Conservation (phyloP, 2,797 vertebrate species). For the Cheracebus regulus region DNA sequence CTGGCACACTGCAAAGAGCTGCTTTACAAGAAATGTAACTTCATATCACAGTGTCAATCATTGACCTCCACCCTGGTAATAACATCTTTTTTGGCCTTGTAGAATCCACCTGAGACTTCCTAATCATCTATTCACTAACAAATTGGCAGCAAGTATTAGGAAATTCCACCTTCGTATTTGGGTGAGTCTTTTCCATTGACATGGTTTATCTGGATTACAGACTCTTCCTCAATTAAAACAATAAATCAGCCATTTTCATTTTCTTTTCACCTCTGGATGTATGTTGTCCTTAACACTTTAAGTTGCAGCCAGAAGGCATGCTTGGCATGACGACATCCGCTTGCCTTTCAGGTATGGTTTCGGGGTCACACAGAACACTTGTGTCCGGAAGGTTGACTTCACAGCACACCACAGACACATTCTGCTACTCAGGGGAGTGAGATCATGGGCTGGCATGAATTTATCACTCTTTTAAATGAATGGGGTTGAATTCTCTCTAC, state of each 20-base stretch:
- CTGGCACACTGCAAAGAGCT: neutral
- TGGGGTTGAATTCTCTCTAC: constrained; percentile 56
- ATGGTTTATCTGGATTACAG: constrained; percentile 28
- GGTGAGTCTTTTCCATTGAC: neutral
- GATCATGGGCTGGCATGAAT: constrained; percentile 69
- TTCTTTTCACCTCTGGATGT: constrained; percentile 14
- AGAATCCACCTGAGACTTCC: constrained; percentile 43
- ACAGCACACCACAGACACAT: constrained; percentile 10
- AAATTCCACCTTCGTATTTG: constrained; percentile 32
- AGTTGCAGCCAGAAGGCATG: neutral
- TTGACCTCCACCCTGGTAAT: constrained; percentile 25
- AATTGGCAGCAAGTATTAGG: constrained; percentile 38
- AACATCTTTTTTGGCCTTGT: neutral
- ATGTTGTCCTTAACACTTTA: neutral
- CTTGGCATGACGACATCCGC: neutral
- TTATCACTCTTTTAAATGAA: constrained; percentile 34
- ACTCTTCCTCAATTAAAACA: constrained; percentile 41
- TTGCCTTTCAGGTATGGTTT: constrained; percentile 60
- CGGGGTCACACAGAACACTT: constrained; percentile 56
- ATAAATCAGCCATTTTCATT: constrained; percentile 24
- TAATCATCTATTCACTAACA: neutral
- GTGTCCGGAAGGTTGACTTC: constrained; percentile 46
- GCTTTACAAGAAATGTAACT: neutral
- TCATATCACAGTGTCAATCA: constrained; percentile 9
- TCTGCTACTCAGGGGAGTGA: constrained; percentile 60